phyloP scores from a whole-genome alignment of 2,113 vertebrate genomes.

The Cyphomyrus discorhynchus region DNA sequence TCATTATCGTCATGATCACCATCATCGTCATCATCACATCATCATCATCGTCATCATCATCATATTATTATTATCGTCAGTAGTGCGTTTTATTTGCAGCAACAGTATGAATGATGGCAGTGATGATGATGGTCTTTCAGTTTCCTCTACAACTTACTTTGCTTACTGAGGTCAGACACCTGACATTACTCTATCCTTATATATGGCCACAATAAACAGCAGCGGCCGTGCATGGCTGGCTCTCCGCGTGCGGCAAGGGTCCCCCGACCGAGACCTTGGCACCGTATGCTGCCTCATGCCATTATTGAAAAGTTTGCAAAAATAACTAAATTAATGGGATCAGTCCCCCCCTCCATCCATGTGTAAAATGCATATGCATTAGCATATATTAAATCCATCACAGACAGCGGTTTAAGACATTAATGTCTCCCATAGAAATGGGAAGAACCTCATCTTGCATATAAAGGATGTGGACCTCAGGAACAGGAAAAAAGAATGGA shows the following conservation, averaged over 20 bases:
- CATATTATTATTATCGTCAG: not conserved
- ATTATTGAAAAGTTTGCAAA: not conserved
- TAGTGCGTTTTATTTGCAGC: not conserved
- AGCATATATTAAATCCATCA: conserved; percentile 3
- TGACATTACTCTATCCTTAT: not conserved
- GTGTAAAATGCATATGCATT: conserved; percentile 4
- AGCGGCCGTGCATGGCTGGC: no score
- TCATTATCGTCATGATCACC: no score
- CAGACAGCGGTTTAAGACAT: not conserved
- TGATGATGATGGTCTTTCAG: not conserved
- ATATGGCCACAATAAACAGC: not conserved
- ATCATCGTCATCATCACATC: no score
- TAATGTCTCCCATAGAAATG: not conserved
- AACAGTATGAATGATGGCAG: not conserved
- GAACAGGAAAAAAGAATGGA: not conserved
- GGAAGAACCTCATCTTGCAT: not conserved
- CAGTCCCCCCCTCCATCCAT: not conserved
- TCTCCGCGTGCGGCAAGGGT: not conserved
- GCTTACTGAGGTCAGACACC: not conserved
- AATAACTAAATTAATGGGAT: conserved; percentile 1
- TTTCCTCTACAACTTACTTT: not conserved
- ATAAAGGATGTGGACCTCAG: not conserved
- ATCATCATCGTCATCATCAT: no score
- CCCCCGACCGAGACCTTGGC: not conserved
- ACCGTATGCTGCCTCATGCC: not conserved